A percentile compares a stretch with the other conserved stretches of the same genome.
phyloP scores from a whole-genome alignment of 2,113 vertebrate genomes.

The Sphyrna mokarran region DNA sequence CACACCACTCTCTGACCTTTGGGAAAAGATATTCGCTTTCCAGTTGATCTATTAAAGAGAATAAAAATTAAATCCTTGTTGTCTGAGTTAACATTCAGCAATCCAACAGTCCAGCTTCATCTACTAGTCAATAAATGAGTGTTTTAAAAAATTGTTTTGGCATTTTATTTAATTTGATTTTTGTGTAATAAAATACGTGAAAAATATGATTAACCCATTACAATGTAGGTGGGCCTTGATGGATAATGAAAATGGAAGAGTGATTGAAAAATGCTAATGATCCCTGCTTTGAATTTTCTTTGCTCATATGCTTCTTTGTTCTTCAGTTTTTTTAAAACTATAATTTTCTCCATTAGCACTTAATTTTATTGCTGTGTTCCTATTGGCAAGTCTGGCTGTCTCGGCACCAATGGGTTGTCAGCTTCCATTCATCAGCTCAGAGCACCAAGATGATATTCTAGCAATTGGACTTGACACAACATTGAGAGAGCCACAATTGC shows the following conservation, averaged over 20 bases:
- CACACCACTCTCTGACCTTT: too few relatives aligned
- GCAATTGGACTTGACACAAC: background rate
- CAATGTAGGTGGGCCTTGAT: background rate
- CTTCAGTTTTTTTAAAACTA: background rate
- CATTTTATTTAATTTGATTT: background rate
- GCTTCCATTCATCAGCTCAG: background rate
- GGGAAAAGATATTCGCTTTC: too few relatives aligned
- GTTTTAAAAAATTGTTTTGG: background rate
- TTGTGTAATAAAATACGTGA: background rate
- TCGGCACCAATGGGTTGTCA: background rate
- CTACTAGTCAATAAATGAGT: background rate
- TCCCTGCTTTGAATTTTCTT: background rate
- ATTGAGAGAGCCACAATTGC: background rate
- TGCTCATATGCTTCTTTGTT: background rate
- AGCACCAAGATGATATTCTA: background rate
- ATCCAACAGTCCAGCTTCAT: background rate
- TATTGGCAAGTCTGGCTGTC: background rate
- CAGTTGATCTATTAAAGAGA: background rate
- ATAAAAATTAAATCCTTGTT: background rate
- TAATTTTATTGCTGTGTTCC: background rate
- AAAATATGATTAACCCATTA: background rate
- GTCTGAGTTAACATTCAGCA: background rate
- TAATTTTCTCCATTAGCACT: background rate
- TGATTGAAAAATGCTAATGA: background rate
- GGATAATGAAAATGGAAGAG: background rate